phyloP scores from a whole-genome alignment of 1,140 invertebrate genomes.

The Polypedilum vanderplanki region DNA sequence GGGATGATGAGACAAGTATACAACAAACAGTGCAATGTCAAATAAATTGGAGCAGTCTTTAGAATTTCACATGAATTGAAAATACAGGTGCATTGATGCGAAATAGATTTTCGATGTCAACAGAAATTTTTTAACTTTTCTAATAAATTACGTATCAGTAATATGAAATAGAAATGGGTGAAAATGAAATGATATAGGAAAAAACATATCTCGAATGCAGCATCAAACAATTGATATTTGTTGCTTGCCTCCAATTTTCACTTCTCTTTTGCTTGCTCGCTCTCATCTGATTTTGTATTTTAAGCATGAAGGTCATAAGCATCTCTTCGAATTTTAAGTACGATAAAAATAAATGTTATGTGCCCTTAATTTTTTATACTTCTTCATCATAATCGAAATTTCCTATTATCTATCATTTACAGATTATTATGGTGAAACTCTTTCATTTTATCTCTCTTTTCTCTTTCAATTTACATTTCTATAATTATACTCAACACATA shows the following conservation, averaged over 20 bases:
- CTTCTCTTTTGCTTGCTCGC: not conserved
- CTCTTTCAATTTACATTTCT: not conserved
- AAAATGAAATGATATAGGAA: not conserved
- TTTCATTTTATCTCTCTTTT: not conserved
- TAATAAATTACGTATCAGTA: too few species aligned
- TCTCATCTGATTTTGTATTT: not conserved
- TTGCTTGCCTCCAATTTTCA: not conserved
- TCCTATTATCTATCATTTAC: slow-evolving; percentile 19
- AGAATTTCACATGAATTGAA: too few species aligned
- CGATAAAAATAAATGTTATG: not conserved
- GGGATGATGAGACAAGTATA: not conserved
- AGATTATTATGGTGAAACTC: not conserved
- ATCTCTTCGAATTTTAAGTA: not conserved
- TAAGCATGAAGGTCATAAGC: not conserved
- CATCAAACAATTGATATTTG: not conserved
- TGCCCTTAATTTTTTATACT: not conserved
- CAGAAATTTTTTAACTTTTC: too few species aligned
- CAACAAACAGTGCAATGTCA: not conserved
- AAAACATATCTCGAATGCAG: not conserved
- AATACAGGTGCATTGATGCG: too few species aligned
- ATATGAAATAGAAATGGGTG: too few species aligned
- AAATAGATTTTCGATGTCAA: too few species aligned
- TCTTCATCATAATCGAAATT: not conserved
- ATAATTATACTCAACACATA: not conserved
- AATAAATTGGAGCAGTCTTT: not conserved